Base-by-base conservation (phyloP, 2,888 invertebrate genomes). In the Boloria selene region DNA sequence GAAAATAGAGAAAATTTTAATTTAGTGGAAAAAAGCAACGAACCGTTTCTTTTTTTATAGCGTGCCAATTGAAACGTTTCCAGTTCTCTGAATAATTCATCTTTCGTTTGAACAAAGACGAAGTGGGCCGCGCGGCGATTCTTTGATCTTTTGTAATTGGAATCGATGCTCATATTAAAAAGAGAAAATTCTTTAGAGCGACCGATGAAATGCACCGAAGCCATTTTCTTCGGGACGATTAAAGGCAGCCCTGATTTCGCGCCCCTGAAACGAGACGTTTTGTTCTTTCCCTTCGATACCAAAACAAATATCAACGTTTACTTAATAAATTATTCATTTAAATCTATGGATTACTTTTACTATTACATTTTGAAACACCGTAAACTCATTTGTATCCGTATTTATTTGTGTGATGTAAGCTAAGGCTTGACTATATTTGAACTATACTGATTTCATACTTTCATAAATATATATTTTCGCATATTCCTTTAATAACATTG, bases 101-200 rank as follows among this genome's bases (percentile, higher is more conserved):
- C 91, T 90, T 90, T 92, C 90, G 75, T 90, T 92, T 91, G 91
- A 92, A 92, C 92, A 92, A 92, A 91, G 92, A 92, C 91, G 91
- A 89, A 91, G 76, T 77, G 90, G 90, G 91, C 90, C 88, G 90
- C 86, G 86, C 88, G 90, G 88, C 90, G 89, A 92, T 91, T 91
- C 92, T 92, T 92, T 92, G 92, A 92, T 92, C 92, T 92, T 92
- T 92, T 92, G 92, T 92, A 92, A 92, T 92, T 92, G 91, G 89
- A 92, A 92, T 92, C 92, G 92, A 92, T 92, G 92, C 91, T 91
- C 90, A 89, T 90, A 91, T 91, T 92, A 91, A 91, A 92, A 91
- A 90, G 90, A 90, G 83, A 85, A 89, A 88, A 86, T 87, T 87
- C 87, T 85, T 86, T 84, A 81, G 79, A 84, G 79, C 83, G 78